phyloP scores from a whole-genome alignment of 2,113 vertebrate species.

The Garra rufa region DNA sequence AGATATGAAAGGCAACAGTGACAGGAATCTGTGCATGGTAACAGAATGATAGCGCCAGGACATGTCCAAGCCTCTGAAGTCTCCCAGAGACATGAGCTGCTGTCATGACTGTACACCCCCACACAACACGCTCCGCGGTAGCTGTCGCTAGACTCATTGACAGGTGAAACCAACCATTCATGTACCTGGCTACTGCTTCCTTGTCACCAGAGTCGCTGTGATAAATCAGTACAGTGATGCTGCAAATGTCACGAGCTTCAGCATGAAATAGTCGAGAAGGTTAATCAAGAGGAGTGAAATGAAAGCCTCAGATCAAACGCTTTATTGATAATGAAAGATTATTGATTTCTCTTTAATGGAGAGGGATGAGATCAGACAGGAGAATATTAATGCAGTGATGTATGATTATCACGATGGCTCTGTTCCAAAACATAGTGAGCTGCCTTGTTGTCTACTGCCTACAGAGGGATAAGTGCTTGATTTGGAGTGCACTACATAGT shows the following conservation, averaged over 20 bases:
- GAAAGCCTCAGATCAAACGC: neutral
- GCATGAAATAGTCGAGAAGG: neutral
- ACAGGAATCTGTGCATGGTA: neutral
- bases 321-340: neutral
- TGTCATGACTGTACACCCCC: neutral
- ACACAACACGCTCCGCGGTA: neutral
- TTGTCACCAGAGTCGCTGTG: neutral
- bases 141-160: neutral
- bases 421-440: neutral
- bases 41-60: neutral
- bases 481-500: neutral
- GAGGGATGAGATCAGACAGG: constrained; percentile 3
- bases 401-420: neutral
- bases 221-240: constrained; percentile 4
- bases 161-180: constrained; percentile 21
- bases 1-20: neutral
- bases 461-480: neutral
- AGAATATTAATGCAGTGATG: constrained; percentile 1
- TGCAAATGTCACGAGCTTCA: neutral
- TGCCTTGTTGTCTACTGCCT: neutral
- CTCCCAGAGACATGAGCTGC: neutral
- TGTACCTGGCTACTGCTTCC: neutral
- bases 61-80: neutral
- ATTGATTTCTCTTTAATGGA: neutral
- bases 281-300: neutral